Evolutionary conservation across 2,797 vertebrate genomes (phyloP), one percentile per base, ranked within the genome.

Genomic region (Muscicapa comitata): DNA sequence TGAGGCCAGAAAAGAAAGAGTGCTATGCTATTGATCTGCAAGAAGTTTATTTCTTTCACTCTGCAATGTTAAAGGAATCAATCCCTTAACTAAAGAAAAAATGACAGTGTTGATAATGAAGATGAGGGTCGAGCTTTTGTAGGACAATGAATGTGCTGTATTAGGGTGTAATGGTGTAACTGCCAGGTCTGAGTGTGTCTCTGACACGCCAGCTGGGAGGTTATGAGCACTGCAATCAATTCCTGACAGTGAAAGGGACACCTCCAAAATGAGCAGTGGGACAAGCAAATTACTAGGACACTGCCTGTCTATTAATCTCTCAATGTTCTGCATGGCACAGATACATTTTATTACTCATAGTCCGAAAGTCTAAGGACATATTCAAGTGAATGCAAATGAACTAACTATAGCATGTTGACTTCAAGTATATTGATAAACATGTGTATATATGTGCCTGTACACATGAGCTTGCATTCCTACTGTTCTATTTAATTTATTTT

Each of bases 51-150:
- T 97, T 97, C 76, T 97, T 96, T 78, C 77, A 94, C 81, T 95
- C 88, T 47, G 23, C 81, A 94, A 91, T 62, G 92, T 86, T 95
- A 94, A 95, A 97, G 93, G 72, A 97, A 97, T 98, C 96, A 96
- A 97, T 97, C 80, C 88, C 90, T 97, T 94, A 96, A 97, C 90
- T 89, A 91, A 97, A 97, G 96, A 42, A 95, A 93, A 97, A 97
- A 95, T 77, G 80, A 79, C 0, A 0, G 70, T 94, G 94, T 93
- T 91, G 94, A 95, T 97, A 96, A 96, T 78, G 65, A 65, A 77
- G 90, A 82, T 61, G 82, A 96, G 72, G 78, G 88, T 57, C 38
- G 90, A 83, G 82, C 76, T 91, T 93, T 82, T 93, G 90, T 25
- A 87, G 92, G 94, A 97, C 96, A 95, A 82, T 72, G 86, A 88